Conservation (phyloP, 2,113 vertebrate genomes). For the Equus przewalskii region DNA sequence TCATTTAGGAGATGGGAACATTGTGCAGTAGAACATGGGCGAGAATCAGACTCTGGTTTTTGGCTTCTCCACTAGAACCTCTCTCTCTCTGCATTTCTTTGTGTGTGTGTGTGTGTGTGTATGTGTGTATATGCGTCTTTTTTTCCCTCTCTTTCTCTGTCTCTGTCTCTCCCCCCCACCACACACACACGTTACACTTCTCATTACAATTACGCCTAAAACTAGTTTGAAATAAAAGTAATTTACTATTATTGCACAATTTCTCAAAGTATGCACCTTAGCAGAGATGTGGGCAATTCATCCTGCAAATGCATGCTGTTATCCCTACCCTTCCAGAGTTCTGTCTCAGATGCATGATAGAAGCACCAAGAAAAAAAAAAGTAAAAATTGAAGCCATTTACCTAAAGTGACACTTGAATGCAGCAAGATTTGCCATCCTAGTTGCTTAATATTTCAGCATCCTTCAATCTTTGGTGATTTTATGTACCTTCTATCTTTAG, state of each 20-base stretch:
- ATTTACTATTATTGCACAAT: background rate
- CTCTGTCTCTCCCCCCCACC: background rate
- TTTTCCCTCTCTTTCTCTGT: background rate
- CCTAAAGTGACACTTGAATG: background rate
- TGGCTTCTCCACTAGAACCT: background rate
- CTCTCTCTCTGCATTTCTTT: background rate
- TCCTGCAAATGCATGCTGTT: background rate
- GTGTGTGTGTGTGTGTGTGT: no score
- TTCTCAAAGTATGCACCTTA: background rate
- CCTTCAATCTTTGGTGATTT: constrained; percentile 39
- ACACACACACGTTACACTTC: background rate
- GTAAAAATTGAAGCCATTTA: background rate
- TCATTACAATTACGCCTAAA: background rate
- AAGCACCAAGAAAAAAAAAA: background rate
- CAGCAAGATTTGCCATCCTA: constrained; percentile 20
- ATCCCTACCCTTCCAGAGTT: background rate
- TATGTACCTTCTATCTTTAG: constrained; percentile 69
- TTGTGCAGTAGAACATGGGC: no score
- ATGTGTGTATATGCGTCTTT: background rate
- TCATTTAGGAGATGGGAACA: background rate
- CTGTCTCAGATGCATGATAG: background rate
- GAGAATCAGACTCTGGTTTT: background rate
- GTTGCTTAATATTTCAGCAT: constrained; percentile 50
- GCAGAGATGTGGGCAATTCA: background rate
- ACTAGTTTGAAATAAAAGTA: constrained; percentile 46